Conservation (phyloP, 2,797 vertebrate genomes). For the Saxicola maurus region DNA sequence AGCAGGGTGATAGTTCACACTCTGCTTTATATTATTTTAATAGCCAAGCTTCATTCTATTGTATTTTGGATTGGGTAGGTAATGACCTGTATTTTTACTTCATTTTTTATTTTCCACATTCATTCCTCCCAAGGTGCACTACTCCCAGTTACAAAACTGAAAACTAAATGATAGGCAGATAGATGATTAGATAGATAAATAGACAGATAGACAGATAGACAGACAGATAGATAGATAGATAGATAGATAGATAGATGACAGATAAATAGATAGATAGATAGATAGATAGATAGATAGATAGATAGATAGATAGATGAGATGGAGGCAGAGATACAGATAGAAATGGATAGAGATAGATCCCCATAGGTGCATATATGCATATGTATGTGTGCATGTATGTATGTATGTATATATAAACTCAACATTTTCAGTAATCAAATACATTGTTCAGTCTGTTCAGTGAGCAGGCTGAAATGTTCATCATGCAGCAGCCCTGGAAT, state of each 20-base stretch:
- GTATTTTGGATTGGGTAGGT: background rate
- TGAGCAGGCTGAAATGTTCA: background rate
- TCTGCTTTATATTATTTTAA: background rate
- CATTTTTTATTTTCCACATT: background rate
- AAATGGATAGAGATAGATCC: background rate
- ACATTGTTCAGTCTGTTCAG: background rate
- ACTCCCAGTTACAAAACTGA: background rate
- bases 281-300: background rate
- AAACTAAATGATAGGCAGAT: background rate
- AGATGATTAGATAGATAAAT: background rate
- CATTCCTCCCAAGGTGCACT: background rate
- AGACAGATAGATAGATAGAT: background rate
- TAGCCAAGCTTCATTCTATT: background rate
- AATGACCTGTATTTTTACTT: background rate
- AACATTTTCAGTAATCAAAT: background rate
- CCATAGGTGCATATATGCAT: rapidly evolving
- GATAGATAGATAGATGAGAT: background rate
- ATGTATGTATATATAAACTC: too few relatives aligned
- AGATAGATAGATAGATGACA: background rate
- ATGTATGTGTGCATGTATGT: too few relatives aligned
- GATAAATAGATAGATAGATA: background rate
- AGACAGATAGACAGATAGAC: background rate
- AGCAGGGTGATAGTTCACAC: background rate
- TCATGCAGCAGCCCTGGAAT: background rate
- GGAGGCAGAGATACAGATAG: too few relatives aligned